Evolutionary conservation across 2,888 invertebrate genomes (phyloP), one percentile per base, ranked within the genome.

Genomic region (Epistrophe eligans): DNA sequence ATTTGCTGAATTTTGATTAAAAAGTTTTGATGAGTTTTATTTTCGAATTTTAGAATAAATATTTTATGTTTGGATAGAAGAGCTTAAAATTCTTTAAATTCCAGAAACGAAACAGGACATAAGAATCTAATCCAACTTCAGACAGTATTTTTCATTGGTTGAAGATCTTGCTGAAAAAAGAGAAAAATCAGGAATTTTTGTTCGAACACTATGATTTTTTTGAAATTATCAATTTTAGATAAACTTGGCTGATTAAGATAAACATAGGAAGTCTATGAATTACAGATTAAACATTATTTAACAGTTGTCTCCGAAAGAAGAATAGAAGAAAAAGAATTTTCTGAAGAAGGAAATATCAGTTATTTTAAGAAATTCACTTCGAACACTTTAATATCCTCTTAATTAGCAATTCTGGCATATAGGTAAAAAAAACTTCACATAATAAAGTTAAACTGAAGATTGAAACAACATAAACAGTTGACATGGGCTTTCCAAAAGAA

Each of bases 11-110:
- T 6, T 43, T 43, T 24, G 19, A 24, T 40, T 62, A 62, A n/a
- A 43, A 62, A 62, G 48, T 66, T 66, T 66, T 24, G 45, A 66
- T 48, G 32, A 45, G 17, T 0, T 24, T 38, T 40, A n/a, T 24
- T 40, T 24, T 45, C 13, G 5, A 40, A 38, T 6, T 15, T 15
- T 5, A 43, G 0, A 15, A 43, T 1, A 43, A 4, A 43, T 15
- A 15, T 5, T 0, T 15, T 13, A 0, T 3, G 2, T 45, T n/a
- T 7, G 45, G 8, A 45, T 3, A 45, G n/a, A n/a, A n/a, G 43
- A 9, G 35, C 6, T 45, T 15, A 2, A 8, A 45, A 45, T 45
- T 43, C 6, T 45, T 15, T 1, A n/a, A 45, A 45, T n/a, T 43
- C 5, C 15, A 43, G 45, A 45, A 45, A 45, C 2, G 0, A 0